Base-by-base conservation (phyloP, 2,797 vertebrate species). In the Pyrocephalus nanus region DNA sequence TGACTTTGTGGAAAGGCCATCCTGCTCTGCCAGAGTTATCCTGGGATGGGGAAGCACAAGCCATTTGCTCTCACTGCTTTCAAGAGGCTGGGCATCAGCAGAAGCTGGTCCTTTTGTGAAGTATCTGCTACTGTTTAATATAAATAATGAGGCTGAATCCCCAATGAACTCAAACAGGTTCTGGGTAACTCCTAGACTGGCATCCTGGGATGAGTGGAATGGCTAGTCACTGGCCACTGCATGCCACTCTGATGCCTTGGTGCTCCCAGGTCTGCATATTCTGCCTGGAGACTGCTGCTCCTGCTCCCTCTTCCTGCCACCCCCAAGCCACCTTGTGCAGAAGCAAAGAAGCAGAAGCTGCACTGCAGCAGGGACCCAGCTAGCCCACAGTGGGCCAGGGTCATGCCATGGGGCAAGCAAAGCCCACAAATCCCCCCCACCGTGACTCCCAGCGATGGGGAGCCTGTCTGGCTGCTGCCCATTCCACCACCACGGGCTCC, bases 361-460 rank as follows among this genome's bases (percentile, higher is more conserved):
- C 27, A 15, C 50, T 32, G 48, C 54, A 48, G 26, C 61, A 30
- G 2, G 3, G 73, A 47, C 10, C 14, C 34, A 8, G 43, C n/a
- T n/a, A 38, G 18, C 21, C 58, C 75, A 47, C 40, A 53, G 1
- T 5, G 26, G 54, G 55, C 71, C 54, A 23, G 36, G 3, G 34
- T 62, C 43, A 4, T 53, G 64, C 30, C 13, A 8, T 1, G 13
- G 53, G 55, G 14, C 48, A 58, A 1, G 5, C 4, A 70, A 70
- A 85, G 16, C 42, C 61, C 76, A 25, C 30, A 9, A 3, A 26
- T 2, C 4, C 18, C 19, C 27, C 27, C 3, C 7, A 2, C 3
- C 0, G 0, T 26, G 26, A 11, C 29, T 29, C 32, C 14, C 27
- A 65, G 60, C 1, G 0, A 2, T 3, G 25, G 19, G 21, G 36